phyloP scores from a whole-genome alignment of 2,797 vertebrate genomes.

The Pempheris klunzingeri region DNA sequence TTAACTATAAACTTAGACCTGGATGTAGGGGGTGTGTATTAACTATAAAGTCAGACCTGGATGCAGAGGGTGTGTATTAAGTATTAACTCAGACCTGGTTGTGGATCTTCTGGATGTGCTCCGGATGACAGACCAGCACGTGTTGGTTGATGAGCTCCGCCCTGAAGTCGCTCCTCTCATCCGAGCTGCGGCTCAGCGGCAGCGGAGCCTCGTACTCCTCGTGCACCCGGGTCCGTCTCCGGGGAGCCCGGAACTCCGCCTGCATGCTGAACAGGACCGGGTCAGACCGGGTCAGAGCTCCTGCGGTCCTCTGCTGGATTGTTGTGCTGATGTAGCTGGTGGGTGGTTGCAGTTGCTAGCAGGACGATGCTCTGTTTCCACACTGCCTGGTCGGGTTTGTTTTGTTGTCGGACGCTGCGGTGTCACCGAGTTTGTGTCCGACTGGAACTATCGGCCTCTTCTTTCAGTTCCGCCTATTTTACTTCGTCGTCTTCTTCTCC shows the following conservation, averaged over 20 bases:
- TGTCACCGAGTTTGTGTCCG: conserved; percentile 49
- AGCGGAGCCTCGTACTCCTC: conserved; percentile 88
- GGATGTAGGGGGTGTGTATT: conserved; percentile 75
- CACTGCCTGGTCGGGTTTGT: background rate
- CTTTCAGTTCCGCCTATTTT: conserved; percentile 9
- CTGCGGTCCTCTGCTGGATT: background rate
- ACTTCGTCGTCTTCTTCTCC: too few species aligned
- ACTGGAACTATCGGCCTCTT: background rate
- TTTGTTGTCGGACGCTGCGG: conserved; percentile 39
- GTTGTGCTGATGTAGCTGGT: too few species aligned
- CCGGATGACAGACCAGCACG: conserved; percentile 86
- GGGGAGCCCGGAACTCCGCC: conserved; percentile 90
- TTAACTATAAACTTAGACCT: conserved; percentile 75
- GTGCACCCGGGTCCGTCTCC: conserved; percentile 87
- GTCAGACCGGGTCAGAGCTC: accelerated
- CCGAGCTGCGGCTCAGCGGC: conserved; percentile 80
- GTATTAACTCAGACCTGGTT: conserved; percentile 76
- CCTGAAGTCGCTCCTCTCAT: conserved; percentile 72
- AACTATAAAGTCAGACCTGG: conserved; percentile 77
- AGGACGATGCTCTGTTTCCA: too few species aligned
- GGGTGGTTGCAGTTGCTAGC: too few species aligned
- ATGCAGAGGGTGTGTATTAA: too few species aligned
- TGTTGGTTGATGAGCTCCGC: conserved; percentile 90
- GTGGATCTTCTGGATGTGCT: conserved; percentile 89
- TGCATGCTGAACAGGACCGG: conserved; percentile 73